phyloP scores from a whole-genome alignment of 2,113 vertebrate species.

The Ophiodon elongatus region DNA sequence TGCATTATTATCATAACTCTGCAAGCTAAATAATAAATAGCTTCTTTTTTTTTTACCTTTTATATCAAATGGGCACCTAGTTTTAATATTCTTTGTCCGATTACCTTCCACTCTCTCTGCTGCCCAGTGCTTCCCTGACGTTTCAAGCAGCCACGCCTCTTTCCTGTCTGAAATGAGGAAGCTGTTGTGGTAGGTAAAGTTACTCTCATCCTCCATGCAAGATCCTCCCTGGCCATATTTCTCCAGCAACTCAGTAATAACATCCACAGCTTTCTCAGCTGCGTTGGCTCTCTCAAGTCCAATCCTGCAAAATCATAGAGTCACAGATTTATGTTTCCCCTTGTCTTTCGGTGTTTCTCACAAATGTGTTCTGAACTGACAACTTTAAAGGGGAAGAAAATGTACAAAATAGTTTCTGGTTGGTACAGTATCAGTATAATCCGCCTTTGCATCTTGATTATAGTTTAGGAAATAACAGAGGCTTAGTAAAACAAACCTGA shows the following conservation, averaged over 20 bases:
- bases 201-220: conserved; percentile 90
- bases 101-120: conserved; percentile 89
- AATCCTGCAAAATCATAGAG: conserved; percentile 84
- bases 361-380: neutral
- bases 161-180: conserved; percentile 95
- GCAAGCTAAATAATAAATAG: neutral
- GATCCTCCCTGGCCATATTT: conserved; percentile 94
- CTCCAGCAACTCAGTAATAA: conserved; percentile 91
- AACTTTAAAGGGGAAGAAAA: neutral
- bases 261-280: conserved; percentile 89
- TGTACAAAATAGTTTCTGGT: neutral
- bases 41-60: neutral
- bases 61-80: neutral
- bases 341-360: neutral
- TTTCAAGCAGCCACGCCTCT: conserved; percentile 97
- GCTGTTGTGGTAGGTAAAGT: conserved; percentile 95
- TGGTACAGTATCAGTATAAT: neutral
- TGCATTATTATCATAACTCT: too few relatives aligned
- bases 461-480: neutral
- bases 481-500: conserved; percentile 81
- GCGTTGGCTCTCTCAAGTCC: conserved; percentile 94
- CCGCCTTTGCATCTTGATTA: neutral
- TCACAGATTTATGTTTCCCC: neutral
- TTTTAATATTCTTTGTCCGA: conserved; percentile 26
- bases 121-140: conserved; percentile 93